A percentile compares a stretch with the other conserved stretches of the same genome.
Evolutionary conservation across 2,113 vertebrate genomes (phyloP).

Genomic region (Gnathonemus longibarbis): DNA sequence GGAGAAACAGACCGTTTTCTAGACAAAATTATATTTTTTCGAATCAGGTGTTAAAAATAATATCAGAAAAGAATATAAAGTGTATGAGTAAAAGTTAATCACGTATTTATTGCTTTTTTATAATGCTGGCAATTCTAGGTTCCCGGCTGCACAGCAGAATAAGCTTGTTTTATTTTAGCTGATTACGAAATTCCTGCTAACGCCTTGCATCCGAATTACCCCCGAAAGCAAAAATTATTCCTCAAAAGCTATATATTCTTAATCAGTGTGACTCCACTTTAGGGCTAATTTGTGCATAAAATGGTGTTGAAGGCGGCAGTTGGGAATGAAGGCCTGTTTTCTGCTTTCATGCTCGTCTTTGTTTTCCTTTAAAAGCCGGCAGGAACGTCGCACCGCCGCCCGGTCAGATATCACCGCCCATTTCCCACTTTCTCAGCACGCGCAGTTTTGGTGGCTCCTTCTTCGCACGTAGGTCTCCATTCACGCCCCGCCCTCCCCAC

Average conservation of each 20-base stretch:
- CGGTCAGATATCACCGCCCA: conserved; percentile 39
- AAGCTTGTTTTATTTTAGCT: background rate
- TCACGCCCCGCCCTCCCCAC: conserved; percentile 6
- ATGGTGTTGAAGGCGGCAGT: background rate
- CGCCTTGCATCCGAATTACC: conserved; percentile 18
- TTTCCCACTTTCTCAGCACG: conserved; percentile 29
- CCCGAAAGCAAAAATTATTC: background rate
- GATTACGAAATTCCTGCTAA: background rate
- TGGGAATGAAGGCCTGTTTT: background rate
- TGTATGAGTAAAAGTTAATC: background rate
- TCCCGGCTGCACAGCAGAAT: background rate
- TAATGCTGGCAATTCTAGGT: background rate
- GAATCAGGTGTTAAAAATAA: background rate
- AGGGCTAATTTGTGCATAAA: conserved; percentile 9
- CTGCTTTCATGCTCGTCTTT: conserved; percentile 8
- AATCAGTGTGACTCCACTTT: conserved; percentile 15
- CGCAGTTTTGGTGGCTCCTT: conserved; percentile 41
- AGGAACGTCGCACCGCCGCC: conserved; percentile 28
- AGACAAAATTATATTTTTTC: background rate
- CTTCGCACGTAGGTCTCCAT: conserved; percentile 29
- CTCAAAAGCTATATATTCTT: conserved; percentile 19
- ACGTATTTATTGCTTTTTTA: background rate
- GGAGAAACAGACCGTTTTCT: conserved; percentile 8
- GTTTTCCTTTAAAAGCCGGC: conserved; percentile 24
- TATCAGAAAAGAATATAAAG: background rate